Evolutionary conservation across 2,113 vertebrate species (phyloP), one percentile per base, ranked within the genome.

Genomic region (Boleophthalmus pectinirostris): DNA sequence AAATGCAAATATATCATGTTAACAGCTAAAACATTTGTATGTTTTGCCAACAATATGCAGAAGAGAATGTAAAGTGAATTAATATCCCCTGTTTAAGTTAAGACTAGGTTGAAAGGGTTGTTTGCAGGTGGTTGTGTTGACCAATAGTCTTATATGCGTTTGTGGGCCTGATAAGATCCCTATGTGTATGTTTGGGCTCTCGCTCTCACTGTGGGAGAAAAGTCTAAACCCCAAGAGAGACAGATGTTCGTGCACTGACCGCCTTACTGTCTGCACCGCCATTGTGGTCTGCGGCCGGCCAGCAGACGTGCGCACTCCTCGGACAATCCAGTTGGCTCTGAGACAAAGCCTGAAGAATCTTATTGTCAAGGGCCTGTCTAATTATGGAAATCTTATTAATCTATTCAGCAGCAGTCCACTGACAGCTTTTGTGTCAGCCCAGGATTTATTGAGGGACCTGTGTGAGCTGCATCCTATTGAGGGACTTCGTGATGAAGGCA

Each of bases 361-460:
- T 83, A 96, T 97, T 97, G 97, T 98, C 92, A 88, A 84, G 69
- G 81, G 83, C 78, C 90, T 94, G 92, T 93, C 95, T 94, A 93
- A 96, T 97, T 95, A 96, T 96, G 96, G 96, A 97, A 97, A 99
- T 96, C 96, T 95, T 95, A 96, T 98, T 96, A 97, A 98, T 97
- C 97, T 97, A 97, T 97, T 96, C 92, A 91, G 87, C 83, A 81
- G 89, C 84, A 88, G 85, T 87, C 88, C 81, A 85, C 91, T 89
- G 89, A 90, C 90, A 89, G 91, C 91, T 90, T 93, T 93, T 93
- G 92, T 93, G 88, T 84, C 65, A 47, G 79, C 84, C 88, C 84
- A 89, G 90, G 92, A 94, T 93, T 93, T 93, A 93, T 91, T 84
- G 89, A 92, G 88, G 88, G 89, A 90, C 85, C 87, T 90, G 85